Evolutionary conservation across 2,888 invertebrate genomes (phyloP).

Genomic region (Dryobota labecula): DNA sequence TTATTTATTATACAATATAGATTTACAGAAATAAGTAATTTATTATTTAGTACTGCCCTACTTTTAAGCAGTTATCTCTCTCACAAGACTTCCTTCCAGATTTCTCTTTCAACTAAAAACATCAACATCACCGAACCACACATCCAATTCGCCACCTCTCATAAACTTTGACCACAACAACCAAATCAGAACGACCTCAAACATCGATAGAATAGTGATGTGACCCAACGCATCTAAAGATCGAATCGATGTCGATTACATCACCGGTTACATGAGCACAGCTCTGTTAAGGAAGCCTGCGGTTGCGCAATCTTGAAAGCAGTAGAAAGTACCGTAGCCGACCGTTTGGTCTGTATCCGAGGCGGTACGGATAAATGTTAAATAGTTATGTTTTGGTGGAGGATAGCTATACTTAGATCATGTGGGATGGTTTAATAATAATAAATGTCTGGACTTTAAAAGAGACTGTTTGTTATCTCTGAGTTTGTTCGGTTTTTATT

Average conservation of each 20-base stretch:
- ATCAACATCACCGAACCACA: neutral
- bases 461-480: too few relatives aligned
- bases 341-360: conserved; percentile 36
- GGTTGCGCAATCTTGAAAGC: conserved; percentile 65
- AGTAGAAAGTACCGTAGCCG: conserved; percentile 55
- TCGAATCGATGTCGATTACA: conserved; percentile 58
- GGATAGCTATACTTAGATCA: neutral
- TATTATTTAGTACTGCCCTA: neutral
- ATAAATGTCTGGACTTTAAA: too few relatives aligned
- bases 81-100: neutral
- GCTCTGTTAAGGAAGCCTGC: conserved; percentile 63
- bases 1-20: too few relatives aligned
- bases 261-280: conserved; percentile 63
- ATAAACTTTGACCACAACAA: neutral
- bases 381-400: conserved; percentile 47
- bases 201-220: conserved; percentile 45
- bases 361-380: conserved; percentile 48
- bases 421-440: neutral
- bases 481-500: too few relatives aligned
- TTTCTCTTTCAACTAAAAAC: conserved; percentile 11
- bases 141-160: neutral
- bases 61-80: neutral
- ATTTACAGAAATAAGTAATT: too few relatives aligned
- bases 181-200: conserved; percentile 40
- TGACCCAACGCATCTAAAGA: conserved; percentile 53